phyloP scores from a whole-genome alignment of 2,113 vertebrate genomes.

The Piprites chloris region DNA sequence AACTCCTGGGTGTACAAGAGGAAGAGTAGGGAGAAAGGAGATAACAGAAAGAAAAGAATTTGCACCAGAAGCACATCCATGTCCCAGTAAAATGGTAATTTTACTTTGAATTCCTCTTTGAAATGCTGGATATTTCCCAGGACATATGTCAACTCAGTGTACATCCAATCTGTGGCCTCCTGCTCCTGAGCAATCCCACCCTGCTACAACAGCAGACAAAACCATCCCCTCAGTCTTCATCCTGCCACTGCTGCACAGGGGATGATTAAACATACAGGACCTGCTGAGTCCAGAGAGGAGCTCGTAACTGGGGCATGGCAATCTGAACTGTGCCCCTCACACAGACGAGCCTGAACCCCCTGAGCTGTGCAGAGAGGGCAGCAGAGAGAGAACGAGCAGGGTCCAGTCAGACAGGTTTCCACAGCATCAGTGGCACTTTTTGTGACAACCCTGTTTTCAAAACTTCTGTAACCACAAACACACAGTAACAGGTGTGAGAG shows the following conservation, averaged over 20 bases:
- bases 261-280: background rate
- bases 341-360: background rate
- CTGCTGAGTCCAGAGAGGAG: background rate
- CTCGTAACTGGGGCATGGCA: background rate
- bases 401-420: background rate
- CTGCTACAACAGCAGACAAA: background rate
- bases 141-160: rapidly evolving
- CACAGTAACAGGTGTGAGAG: background rate
- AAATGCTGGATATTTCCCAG: background rate
- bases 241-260: background rate
- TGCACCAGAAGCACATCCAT: background rate
- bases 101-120: background rate
- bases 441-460: background rate
- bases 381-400: background rate
- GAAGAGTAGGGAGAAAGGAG: background rate
- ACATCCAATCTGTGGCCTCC: rapidly evolving
- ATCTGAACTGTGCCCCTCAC: background rate
- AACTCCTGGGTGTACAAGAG: background rate
- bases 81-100: background rate
- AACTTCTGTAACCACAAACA: background rate
- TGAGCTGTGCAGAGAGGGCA: background rate
- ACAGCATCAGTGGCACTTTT: background rate
- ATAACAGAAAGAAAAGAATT: background rate
- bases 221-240: background rate
- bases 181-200: background rate